phyloP scores from a whole-genome alignment of 2,888 invertebrate species.

The Serrognathus titanus region DNA sequence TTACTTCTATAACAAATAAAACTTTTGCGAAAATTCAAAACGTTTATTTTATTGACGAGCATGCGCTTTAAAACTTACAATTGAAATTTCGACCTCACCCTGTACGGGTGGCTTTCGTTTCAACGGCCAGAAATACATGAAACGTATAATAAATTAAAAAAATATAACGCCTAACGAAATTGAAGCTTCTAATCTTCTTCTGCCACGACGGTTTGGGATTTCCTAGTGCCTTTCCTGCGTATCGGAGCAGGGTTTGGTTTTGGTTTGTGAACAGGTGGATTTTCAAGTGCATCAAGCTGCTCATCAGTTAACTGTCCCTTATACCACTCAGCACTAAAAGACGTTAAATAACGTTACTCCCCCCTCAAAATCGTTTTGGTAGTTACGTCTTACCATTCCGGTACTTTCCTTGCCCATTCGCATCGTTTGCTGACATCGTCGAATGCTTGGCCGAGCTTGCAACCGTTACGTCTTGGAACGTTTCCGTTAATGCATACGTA shows the following conservation, averaged over 20 bases:
- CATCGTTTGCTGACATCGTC: slow-evolving; percentile 76
- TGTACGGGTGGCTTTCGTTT: too few relatives aligned
- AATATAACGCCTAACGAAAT: not conserved
- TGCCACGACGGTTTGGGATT: slow-evolving; percentile 22
- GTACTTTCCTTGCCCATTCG: slow-evolving; percentile 83
- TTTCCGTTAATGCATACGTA: slow-evolving; percentile 89
- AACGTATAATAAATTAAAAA: slow-evolving; percentile 1
- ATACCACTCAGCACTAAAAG: slow-evolving; percentile 83
- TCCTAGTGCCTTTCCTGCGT: slow-evolving; percentile 50
- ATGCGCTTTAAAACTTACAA: too few relatives aligned
- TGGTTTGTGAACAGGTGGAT: slow-evolving; percentile 67
- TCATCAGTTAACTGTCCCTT: slow-evolving; percentile 79
- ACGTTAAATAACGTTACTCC: slow-evolving; percentile 5
- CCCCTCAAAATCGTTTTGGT: not conserved
- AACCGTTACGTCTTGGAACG: slow-evolving; percentile 79
- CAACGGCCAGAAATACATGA: too few relatives aligned
- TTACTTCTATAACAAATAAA: too few relatives aligned
- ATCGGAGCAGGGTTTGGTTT: slow-evolving; percentile 52
- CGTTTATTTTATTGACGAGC: too few relatives aligned
- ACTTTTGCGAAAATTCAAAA: too few relatives aligned
- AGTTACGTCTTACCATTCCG: slow-evolving; percentile 71
- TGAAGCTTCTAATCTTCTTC: slow-evolving; percentile 22
- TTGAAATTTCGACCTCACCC: too few relatives aligned
- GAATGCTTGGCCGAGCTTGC: slow-evolving; percentile 85
- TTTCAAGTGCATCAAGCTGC: slow-evolving; percentile 73